Percentiles rank a stretch among this genome's conserved stretches.
phyloP scores from a whole-genome alignment of 30 jellyfish, hydroid and myxozoan species.

The Cassiopea xamachana region DNA sequence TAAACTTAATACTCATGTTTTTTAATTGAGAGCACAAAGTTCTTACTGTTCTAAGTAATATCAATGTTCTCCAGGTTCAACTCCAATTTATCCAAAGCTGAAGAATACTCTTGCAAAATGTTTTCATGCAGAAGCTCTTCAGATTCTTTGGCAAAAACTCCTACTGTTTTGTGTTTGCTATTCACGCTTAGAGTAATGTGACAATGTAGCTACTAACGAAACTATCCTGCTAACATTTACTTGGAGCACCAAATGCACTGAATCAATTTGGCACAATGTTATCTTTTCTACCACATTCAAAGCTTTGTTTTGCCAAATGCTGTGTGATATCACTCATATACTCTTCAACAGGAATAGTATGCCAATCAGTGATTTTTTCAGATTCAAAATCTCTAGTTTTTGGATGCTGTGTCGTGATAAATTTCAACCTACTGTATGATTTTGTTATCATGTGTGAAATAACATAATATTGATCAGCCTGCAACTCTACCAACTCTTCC shows the following conservation, averaged over 20 bases:
- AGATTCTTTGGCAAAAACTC: constrained; percentile 2
- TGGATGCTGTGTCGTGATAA: neutral
- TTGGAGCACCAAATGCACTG: constrained; percentile 7
- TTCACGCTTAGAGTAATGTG: neutral
- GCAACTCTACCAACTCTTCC: constrained; percentile 4
- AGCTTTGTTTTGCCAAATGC: constrained; percentile 1
- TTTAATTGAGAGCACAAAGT: neutral
- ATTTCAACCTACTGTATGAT: constrained; percentile 6
- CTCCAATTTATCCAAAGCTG: neutral
- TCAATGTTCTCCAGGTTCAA: neutral
- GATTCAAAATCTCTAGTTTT: neutral
- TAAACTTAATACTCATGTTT: neutral
- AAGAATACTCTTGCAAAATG: constrained; percentile 13
- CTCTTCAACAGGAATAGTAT: constrained; percentile 5
- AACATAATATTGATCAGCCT: neutral
- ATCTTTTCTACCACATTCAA: neutral
- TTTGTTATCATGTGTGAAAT: neutral
- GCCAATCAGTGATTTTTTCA: constrained; percentile 1
- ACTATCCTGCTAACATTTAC: neutral
- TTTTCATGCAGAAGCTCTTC: constrained; percentile 16
- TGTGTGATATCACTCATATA: constrained; percentile 3
- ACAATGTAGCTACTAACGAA: constrained; percentile 1
- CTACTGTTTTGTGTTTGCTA: neutral
- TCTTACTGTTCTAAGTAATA: neutral
- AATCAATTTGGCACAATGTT: constrained; percentile 8